Base-by-base conservation (phyloP, 2,797 vertebrate species). In the Dicrostonyx torquatus region DNA sequence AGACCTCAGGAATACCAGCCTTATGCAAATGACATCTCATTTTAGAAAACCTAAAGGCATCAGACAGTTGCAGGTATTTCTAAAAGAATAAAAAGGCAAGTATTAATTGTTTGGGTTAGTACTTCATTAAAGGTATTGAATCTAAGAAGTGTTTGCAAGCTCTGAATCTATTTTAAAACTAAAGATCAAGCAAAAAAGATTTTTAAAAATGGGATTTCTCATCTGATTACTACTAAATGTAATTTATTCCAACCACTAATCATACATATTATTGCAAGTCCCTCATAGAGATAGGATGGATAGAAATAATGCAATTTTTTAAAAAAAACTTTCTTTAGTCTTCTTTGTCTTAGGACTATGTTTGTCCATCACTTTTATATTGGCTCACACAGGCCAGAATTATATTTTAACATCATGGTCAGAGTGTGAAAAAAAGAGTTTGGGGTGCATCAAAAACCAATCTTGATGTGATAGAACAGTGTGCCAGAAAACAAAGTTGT, bases 1-100 rank as follows among this genome's bases (percentile, higher is more conserved):
- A 97, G 97, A 96, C 93, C 97, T 96, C 95, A 96, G 0, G 0
- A 94, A 82, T 96, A 96, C 96, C 97, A 97, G 97, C 93, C 85
- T 98, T 97, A 97, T 98, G 97, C 93, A 98, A 97, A 98, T 96
- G 97, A 92, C 95, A 91, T 98, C 98, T 97, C 77, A 93, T 98
- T 97, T 96, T 95, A 96, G 96, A 98, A 97, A 97, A 94, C 93
- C 97, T 95, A 95, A 97, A 97, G 92, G 80, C 50, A 96, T 97
- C 92, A 96, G 96, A 97, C 95, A 97, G 43, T 96, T 96, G 96
- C 66, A 84, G 95, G 97, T 92, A 95, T 92, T 55, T 93, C n/a
- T 45, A 48, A 72, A 94, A 94, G 97, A 96, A 18, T 50, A 55
- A 79, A 58, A 58, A 37, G 79, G 62, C 88, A 96, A 91, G 83